A percentile compares a stretch with the other conserved stretches of the same genome.
These are phyloP conservation scores for Erynnis tages DNA, from an alignment of 2,888 invertebrate species.

Conservation along the genomic window DNA sequence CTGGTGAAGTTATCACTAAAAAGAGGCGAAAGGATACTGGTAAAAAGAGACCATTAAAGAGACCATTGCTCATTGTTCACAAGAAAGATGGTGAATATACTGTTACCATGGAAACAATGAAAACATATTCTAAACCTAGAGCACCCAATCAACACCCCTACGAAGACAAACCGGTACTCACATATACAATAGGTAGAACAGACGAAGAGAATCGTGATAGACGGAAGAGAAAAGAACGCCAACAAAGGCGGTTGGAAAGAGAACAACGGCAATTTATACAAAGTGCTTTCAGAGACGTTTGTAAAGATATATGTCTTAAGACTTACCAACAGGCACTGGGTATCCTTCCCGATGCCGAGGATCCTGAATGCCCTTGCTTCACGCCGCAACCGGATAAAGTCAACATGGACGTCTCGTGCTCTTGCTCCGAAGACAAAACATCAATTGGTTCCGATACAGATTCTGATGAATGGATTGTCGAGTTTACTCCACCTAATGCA, in stretches of 20 bases:
- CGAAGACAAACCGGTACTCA: slow-evolving; percentile 65
- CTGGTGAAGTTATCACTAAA: slow-evolving; percentile 54
- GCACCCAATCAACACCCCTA: slow-evolving; percentile 65
- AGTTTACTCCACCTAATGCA: slow-evolving; percentile 73
- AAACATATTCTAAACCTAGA: slow-evolving; percentile 55
- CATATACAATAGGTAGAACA: slow-evolving; percentile 68
- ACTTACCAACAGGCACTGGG: slow-evolving; percentile 72
- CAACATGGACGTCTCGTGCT: slow-evolving; percentile 59
- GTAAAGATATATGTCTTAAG: slow-evolving; percentile 68
- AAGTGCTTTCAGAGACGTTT: slow-evolving; percentile 67
- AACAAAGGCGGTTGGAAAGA: slow-evolving; percentile 61
- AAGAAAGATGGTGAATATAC: slow-evolving; percentile 70
- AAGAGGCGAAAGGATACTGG: slow-evolving; percentile 55
- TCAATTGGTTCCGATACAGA: slow-evolving; percentile 62
- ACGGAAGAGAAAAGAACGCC: slow-evolving; percentile 59
- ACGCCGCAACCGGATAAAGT: slow-evolving; percentile 49
- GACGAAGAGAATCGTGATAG: slow-evolving; percentile 67
- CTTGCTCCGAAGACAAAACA: slow-evolving; percentile 60
- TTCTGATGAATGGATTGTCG: slow-evolving; percentile 71
- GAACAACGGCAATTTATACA: slow-evolving; percentile 66
- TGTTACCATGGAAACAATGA: slow-evolving; percentile 74
- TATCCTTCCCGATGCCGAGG: slow-evolving; percentile 60
- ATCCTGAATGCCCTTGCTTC: slow-evolving; percentile 61
- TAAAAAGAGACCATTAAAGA: slow-evolving; percentile 52
- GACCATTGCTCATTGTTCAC: slow-evolving; percentile 63